A percentile compares a stretch with the other conserved stretches of the same genome.
phyloP scores from a whole-genome alignment of 2,888 invertebrate genomes.

The Patella ulyssiponensis region DNA sequence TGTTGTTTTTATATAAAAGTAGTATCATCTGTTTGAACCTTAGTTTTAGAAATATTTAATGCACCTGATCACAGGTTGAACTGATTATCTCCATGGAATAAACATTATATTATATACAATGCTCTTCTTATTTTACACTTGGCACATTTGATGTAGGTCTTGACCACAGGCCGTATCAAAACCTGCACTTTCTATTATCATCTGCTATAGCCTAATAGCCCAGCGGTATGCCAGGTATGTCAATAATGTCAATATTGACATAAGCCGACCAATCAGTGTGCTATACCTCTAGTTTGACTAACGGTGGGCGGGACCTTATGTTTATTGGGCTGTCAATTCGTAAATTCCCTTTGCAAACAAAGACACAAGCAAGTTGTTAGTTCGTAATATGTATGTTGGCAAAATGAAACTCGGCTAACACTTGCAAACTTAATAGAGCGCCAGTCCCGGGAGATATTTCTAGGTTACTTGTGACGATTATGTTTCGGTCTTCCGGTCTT shows the following conservation, averaged over 20 bases:
- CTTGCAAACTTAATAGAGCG: background rate
- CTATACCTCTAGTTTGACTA: background rate
- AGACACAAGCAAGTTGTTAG: constrained; percentile 25
- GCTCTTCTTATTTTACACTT: too few species aligned
- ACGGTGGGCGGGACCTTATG: constrained; percentile 6
- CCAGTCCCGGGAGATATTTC: background rate
- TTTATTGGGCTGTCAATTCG: constrained; percentile 21
- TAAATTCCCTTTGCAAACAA: constrained; percentile 25
- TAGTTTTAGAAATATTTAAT: too few species aligned
- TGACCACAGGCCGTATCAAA: too few species aligned
- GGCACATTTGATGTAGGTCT: too few species aligned
- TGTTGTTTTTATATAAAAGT: too few species aligned
- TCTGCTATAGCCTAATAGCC: background rate
- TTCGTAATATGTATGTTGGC: background rate
- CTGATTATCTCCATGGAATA: too few species aligned
- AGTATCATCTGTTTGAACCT: too few species aligned
- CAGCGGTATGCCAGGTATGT: constrained; percentile 21
- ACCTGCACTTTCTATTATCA: background rate
- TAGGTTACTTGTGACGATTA: background rate
- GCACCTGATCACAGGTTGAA: too few species aligned
- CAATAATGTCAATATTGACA: constrained; percentile 25
- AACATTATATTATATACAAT: too few species aligned
- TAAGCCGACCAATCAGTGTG: constrained; percentile 12
- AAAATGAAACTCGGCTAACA: constrained; percentile 2
- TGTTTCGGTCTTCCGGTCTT: constrained; percentile 1